Conservation (phyloP, 1,140 invertebrate species). For the Drosophila parabipectinata region DNA sequence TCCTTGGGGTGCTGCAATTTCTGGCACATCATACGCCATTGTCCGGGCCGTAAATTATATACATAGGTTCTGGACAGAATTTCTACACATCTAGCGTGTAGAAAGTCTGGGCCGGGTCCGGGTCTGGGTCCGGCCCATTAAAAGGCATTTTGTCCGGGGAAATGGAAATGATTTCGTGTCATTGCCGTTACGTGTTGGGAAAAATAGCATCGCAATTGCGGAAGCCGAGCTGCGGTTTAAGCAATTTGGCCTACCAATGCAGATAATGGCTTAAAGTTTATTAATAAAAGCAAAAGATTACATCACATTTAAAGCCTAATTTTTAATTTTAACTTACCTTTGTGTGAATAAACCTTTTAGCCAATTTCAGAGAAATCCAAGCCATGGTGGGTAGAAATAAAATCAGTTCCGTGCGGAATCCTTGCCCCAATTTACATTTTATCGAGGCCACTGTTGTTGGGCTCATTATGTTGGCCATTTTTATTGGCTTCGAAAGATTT, state of each 20-base stretch:
- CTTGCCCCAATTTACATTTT: slow-evolving; percentile 70
- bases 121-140: slow-evolving; percentile 30
- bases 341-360: not conserved
- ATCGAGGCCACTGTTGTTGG: slow-evolving; percentile 41
- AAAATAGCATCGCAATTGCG: slow-evolving; percentile 27
- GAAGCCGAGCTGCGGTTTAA: slow-evolving; percentile 2
- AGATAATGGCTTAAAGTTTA: slow-evolving; percentile 3
- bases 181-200: slow-evolving; percentile 71
- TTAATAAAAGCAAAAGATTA: not conserved
- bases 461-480: slow-evolving; percentile 72
- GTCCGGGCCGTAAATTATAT: slow-evolving; percentile 67
- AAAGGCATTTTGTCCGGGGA: slow-evolving; percentile 52
- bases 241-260: slow-evolving; percentile 2
- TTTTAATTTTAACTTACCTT: not conserved
- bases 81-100: slow-evolving; percentile 35
- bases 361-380: not conserved
- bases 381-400: slow-evolving; percentile 5
- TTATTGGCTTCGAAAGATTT: slow-evolving; percentile 77
- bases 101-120: not conserved
- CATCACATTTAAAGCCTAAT: not conserved
- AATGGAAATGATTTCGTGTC: slow-evolving; percentile 72
- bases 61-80: slow-evolving; percentile 37
- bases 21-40: slow-evolving; percentile 70
- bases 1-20: slow-evolving; percentile 51
- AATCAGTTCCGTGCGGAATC: slow-evolving; percentile 29